A percentile compares a stretch with the other conserved stretches of the same genome.
Evolutionary conservation across 2,113 vertebrate genomes (phyloP).

Genomic region (Chaetura pelagica): DNA sequence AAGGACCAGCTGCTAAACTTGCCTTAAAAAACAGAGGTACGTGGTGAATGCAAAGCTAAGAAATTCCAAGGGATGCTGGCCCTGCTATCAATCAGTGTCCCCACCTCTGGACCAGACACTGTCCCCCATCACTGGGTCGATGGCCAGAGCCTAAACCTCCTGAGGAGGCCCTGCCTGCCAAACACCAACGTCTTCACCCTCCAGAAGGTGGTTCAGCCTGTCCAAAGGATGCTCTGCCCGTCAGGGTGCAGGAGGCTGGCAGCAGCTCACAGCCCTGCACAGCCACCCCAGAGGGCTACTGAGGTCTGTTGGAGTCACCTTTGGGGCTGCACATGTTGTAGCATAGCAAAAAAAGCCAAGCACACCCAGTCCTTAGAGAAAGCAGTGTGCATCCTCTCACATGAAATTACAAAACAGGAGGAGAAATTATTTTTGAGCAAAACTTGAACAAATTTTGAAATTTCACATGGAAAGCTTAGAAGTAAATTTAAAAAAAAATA

Average conservation of each 20-base stretch:
- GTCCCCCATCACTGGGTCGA: fast-evolving
- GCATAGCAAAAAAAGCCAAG: not conserved
- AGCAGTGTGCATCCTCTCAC: fast-evolving
- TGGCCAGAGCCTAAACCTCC: fast-evolving
- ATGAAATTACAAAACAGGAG: fast-evolving
- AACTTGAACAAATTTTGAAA: not conserved
- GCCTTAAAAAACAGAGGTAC: not conserved
- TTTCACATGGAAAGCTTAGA: not conserved
- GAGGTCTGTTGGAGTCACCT: fast-evolving
- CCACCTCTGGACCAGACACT: fast-evolving
- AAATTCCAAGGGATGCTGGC: not conserved
- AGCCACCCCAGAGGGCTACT: fast-evolving
- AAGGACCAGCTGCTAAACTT: constrained; percentile 66
- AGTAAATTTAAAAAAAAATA: not conserved
- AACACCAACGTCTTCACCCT: fast-evolving
- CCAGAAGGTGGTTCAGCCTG: not conserved
- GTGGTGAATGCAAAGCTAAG: not conserved
- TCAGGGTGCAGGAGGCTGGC: fast-evolving
- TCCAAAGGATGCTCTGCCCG: fast-evolving
- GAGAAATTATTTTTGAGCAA: not conserved
- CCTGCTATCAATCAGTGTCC: not conserved
- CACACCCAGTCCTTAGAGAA: fast-evolving
- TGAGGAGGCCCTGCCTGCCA: not conserved
- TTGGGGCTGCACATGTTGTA: fast-evolving
- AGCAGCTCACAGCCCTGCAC: fast-evolving